Evolutionary conservation across 2,113 vertebrate species (phyloP).

Genomic region (Butorides virescens): DNA sequence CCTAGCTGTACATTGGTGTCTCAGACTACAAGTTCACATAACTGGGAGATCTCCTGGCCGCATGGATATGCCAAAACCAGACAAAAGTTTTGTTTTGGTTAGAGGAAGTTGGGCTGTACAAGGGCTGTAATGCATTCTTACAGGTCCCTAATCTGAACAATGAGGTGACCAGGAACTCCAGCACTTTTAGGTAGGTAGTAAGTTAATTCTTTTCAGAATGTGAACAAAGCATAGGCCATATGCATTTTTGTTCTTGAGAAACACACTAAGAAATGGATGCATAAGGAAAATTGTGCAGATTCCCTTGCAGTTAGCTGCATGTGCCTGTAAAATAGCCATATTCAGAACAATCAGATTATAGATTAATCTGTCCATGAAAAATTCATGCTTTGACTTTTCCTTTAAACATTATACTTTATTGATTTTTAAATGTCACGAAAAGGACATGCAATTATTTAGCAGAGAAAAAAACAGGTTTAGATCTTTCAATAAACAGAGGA

Average conservation of each 20-base stretch:
- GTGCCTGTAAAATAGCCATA: not conserved
- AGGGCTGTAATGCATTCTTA: not conserved
- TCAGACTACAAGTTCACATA: not conserved
- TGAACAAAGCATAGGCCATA: not conserved
- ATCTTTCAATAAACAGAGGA: not conserved
- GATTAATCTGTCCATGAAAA: not conserved
- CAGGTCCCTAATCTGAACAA: not conserved
- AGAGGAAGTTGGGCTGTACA: not conserved
- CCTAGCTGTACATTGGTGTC: not conserved
- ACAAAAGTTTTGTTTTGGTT: not conserved
- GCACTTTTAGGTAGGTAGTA: not conserved
- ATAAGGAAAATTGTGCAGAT: not conserved
- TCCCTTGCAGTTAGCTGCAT: not conserved
- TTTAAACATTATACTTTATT: slow-evolving; percentile 1
- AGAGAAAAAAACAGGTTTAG: not conserved
- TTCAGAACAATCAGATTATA: not conserved
- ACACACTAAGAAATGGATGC: not conserved
- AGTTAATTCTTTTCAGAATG: not conserved
- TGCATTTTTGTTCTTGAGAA: not conserved
- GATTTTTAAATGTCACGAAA: slow-evolving; percentile 24
- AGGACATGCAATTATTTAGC: slow-evolving; percentile 28
- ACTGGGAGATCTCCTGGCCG: not conserved
- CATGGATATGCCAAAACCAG: not conserved
- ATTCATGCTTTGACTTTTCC: slow-evolving; percentile 31
- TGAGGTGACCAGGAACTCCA: not conserved